Conservation (phyloP, 2,797 vertebrate species). For the Siniperca undulata region DNA sequence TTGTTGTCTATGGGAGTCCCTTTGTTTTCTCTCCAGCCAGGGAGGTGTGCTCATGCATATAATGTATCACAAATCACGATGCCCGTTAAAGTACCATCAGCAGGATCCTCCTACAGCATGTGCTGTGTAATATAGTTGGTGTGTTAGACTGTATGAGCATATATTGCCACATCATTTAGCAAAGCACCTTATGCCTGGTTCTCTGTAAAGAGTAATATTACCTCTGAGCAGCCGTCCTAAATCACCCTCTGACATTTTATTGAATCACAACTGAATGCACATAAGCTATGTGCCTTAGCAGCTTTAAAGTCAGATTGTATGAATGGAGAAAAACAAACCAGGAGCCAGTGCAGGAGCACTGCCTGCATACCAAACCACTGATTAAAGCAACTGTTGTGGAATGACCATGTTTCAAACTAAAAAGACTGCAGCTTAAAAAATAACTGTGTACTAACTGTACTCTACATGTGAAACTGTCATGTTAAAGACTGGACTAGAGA, state of each 20-base stretch:
- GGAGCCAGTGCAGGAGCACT: conserved; percentile 17
- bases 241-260: conserved; percentile 74
- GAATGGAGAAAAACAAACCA: conserved; percentile 46
- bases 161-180: conserved; percentile 53
- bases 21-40: conserved; percentile 63
- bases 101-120: conserved; percentile 48
- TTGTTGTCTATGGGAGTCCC: conserved; percentile 49
- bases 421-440: conserved; percentile 4
- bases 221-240: conserved; percentile 62
- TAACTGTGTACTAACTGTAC: neutral
- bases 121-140: conserved; percentile 28
- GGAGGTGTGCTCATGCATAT: conserved; percentile 68
- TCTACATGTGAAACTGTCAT: neutral
- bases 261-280: conserved; percentile 63
- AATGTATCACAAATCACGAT: conserved; percentile 64
- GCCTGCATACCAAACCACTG: conserved; percentile 29
- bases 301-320: conserved; percentile 49
- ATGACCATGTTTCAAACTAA: conserved; percentile 16
- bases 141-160: conserved; percentile 41
- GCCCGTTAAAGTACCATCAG: conserved; percentile 63
- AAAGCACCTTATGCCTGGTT: conserved; percentile 35
- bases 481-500: neutral
- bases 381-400: conserved; percentile 27
- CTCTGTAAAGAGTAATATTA: conserved; percentile 65
- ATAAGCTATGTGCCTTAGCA: conserved; percentile 49